Base-by-base conservation (phyloP, 2,797 vertebrate genomes). In the Helarctos malayanus region DNA sequence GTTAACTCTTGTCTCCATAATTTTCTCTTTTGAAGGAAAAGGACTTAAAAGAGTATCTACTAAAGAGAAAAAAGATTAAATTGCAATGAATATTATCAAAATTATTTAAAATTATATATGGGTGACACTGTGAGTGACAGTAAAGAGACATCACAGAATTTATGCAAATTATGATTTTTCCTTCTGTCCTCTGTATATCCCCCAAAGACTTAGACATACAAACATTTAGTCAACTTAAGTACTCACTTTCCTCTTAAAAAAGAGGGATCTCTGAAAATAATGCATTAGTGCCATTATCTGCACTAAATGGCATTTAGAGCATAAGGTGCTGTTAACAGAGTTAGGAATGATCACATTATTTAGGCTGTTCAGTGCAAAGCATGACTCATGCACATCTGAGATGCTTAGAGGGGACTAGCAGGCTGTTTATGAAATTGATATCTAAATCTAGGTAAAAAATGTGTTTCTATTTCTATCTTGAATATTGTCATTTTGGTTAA, bases 301-400 rank as follows among this genome's bases (percentile, higher is more conserved):
- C 27, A 88, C 57, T 89, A 95, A 92, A 82, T 85, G 80, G 35
- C 21, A 69, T 91, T 95, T 90, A 94, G 97, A 97, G 92, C 21
- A 73, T 78, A 69, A 96, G 9, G 19, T 71, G 4, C 23, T 65
- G 27, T 27, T 95, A 95, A 96, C 38, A 95, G 78, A 91, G 9
- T 83, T 95, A 85, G 47, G 85, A 91, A 90, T 91, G 71, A 89
- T 96, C 35, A 32, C 35, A 52, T 95, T 94, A 79, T 94, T 92
- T 95, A 85, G 61, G 32, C 16, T 80, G 69, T 15, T 94, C 7
- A 35, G 38, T 79, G n/a, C 19, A 90, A 91, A 95, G 13, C 29
- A 32, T 95, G 76, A 92, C 16, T 95, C 13, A 84, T 56, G 25
- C 32, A 83, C n/a, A 75, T 90, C 61, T 79, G 38, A 97, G 75